Conservation (phyloP, 2,797 vertebrate genomes). For the Eupleurogrammus muticus region DNA sequence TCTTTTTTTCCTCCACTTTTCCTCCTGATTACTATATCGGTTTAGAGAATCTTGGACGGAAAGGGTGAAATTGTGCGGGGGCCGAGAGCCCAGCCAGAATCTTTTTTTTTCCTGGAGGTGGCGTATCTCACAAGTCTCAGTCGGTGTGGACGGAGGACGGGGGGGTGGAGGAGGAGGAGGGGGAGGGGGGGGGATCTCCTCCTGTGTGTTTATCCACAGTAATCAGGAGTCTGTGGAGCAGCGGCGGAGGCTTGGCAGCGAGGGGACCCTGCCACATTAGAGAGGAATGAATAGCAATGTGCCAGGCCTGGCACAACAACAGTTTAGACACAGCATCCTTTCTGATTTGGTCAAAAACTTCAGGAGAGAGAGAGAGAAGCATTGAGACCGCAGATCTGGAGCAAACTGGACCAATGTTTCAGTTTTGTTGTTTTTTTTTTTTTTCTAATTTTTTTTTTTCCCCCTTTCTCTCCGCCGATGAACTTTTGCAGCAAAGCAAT, state of each 20-base stretch:
- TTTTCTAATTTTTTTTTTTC: constrained; percentile 23
- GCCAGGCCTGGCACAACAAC: constrained; percentile 77
- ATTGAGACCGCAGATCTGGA: constrained; percentile 66
- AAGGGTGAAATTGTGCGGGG: constrained; percentile 57
- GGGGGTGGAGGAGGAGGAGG: too few relatives aligned
- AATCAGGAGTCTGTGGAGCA: constrained; percentile 82
- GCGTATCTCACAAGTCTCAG: constrained; percentile 76
- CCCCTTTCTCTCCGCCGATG: constrained; percentile 62
- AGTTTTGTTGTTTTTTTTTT: constrained; percentile 61
- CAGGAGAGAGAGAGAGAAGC: constrained; percentile 42
- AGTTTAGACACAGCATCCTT: constrained; percentile 79
- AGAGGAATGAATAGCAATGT: constrained; percentile 78
- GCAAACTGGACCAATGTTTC: constrained; percentile 70
- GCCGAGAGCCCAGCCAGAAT: constrained; percentile 70
- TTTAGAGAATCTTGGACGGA: constrained; percentile 75
- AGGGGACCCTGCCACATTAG: constrained; percentile 77
- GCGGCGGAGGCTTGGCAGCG: constrained; percentile 76
- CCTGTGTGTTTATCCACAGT: constrained; percentile 83
- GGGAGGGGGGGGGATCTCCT: constrained; percentile 66
- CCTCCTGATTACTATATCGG: constrained; percentile 76
- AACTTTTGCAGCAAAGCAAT: constrained; percentile 90
- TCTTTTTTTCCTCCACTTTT: constrained; percentile 56
- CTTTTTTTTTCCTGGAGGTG: constrained; percentile 83
- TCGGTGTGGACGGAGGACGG: constrained; percentile 71
- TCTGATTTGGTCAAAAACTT: constrained; percentile 79